Conservation (phyloP, 1,140 invertebrate genomes). For the Meloidogyne chitwoodi region DNA sequence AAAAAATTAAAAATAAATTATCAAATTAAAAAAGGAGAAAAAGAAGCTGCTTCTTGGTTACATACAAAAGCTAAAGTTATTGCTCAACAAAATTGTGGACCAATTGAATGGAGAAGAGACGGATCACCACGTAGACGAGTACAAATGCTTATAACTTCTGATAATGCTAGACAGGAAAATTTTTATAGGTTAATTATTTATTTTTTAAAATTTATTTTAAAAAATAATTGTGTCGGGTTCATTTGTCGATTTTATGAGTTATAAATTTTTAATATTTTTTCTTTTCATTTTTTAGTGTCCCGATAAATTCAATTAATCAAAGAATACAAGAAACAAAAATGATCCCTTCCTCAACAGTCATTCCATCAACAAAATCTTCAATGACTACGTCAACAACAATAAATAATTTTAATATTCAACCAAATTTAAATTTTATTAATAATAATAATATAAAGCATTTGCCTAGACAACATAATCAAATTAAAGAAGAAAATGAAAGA, state of each 20-base stretch:
- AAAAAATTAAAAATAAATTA: neutral
- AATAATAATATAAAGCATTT: neutral
- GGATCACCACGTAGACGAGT: neutral
- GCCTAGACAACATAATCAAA: neutral
- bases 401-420: no score
- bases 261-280: no score
- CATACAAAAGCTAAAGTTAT: slow-evolving; percentile 13
- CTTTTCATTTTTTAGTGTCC: no score
- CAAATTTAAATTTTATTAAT: neutral
- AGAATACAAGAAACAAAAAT: neutral
- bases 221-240: neutral
- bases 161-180: neutral
- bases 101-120: neutral
- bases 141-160: neutral
- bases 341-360: neutral
- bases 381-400: neutral
- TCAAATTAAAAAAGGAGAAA: neutral
- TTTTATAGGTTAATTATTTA: neutral
- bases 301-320: neutral
- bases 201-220: neutral
- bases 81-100: slow-evolving; percentile 6
- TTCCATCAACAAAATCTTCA: neutral
- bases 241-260: no score
- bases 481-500: neutral
- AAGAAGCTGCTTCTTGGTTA: neutral